These are phyloP conservation scores for Athetis lepigone DNA, from an alignment of 2,888 invertebrate species.

Conservation along the genomic window DNA sequence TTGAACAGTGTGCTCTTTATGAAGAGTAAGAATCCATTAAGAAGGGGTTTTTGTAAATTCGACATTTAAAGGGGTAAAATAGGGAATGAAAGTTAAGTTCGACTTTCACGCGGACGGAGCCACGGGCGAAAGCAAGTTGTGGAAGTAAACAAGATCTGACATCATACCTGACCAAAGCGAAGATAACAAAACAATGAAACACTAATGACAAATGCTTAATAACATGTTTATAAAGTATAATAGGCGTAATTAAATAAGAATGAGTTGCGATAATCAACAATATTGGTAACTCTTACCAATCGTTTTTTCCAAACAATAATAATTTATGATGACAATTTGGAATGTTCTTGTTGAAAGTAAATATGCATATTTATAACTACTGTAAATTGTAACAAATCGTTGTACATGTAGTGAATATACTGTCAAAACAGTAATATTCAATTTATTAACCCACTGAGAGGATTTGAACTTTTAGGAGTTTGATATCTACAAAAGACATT, in stretches of 20 bases:
- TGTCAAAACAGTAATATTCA: too few relatives aligned
- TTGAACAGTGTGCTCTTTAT: too few relatives aligned
- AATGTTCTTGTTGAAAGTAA: not conserved
- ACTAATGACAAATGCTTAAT: constrained; percentile 21
- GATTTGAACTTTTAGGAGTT: too few relatives aligned
- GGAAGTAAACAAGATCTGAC: not conserved
- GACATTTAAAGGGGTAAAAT: too few relatives aligned
- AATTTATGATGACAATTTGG: not conserved
- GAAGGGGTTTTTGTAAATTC: too few relatives aligned
- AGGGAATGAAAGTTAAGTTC: too few relatives aligned
- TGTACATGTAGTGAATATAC: not conserved
- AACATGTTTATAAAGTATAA: constrained; percentile 18
- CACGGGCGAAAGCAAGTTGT: too few relatives aligned
- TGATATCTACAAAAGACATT: too few relatives aligned
- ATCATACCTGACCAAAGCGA: constrained; percentile 1
- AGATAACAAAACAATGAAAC: constrained; percentile 7
- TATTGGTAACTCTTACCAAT: constrained; percentile 11
- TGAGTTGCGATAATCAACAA: constrained; percentile 32
- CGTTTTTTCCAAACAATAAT: not conserved
- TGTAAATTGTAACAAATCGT: not conserved
- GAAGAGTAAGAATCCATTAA: too few relatives aligned
- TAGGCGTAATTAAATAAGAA: constrained; percentile 19
- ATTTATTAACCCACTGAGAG: too few relatives aligned
- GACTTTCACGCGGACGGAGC: too few relatives aligned
- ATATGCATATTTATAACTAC: not conserved